Evolutionary conservation across 2,797 vertebrate genomes (phyloP), one percentile per base, ranked within the genome.

Genomic region (Manis crassicaudata): DNA sequence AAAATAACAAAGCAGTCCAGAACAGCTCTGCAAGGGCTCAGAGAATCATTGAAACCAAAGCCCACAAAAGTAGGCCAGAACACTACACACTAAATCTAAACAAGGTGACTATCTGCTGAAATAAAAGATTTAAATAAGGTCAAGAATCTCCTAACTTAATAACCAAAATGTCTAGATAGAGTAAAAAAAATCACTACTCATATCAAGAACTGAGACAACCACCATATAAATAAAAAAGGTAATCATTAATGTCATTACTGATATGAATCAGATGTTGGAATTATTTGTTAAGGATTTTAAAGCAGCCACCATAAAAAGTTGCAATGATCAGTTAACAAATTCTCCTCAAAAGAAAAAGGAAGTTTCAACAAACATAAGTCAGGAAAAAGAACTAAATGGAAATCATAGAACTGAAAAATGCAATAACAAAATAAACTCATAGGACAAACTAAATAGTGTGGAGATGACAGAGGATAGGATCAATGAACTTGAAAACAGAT

Each of bases 341-440:
- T 79, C 73, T 81, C 67, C 65, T 60, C 21, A 82, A 73, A 62
- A 63, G 75, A 73, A 60, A 46, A 2, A 56, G n/a, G 63, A 76
- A 60, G 12, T 40, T 73, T 67, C 40, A 52, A 80, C 10, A 72
- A 43, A 89, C 5, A 12, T n/a, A 95, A 92, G n/a, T n/a, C 63
- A 63, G 35, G 52, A 82, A 58, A 65, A 88, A 84, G 16, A 72
- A 75, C 3, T 8, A 56, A 60, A 79, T 5, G 14, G 79, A 87
- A 94, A 90, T 65, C 46, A 75, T 4, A 23, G 21, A 63, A 85
- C 29, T 54, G 25, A 93, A 85, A 89, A 81, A 60, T 63, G 1
- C 11, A 76, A 82, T 40, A 92, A 93, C n/a, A 37, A 85, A 96
- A 68, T 56, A 81, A 88, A 29, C 32, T 60, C 50, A 90, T 10